Evolutionary conservation across 2,797 vertebrate genomes (phyloP).

Genomic region (Sebastes minor): DNA sequence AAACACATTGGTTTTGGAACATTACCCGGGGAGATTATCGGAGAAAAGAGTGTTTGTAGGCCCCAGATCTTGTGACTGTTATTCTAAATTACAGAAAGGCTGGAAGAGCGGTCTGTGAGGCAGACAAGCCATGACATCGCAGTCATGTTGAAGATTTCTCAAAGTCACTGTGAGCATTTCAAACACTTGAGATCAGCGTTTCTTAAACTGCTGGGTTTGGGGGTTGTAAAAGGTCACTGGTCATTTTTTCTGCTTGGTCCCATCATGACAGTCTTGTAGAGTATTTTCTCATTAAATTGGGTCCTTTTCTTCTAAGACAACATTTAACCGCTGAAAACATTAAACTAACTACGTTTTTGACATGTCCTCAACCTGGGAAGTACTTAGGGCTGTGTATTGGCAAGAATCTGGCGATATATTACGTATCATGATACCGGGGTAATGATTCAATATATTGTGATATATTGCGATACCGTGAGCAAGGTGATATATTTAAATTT

Average conservation of each 20-base stretch:
- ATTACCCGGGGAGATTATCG: slow-evolving; percentile 60
- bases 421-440: too few species aligned
- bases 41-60: slow-evolving; percentile 66
- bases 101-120: slow-evolving; percentile 42
- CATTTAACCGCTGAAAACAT: slow-evolving; percentile 7
- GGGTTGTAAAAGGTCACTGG: slow-evolving; percentile 26
- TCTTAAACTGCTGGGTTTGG: slow-evolving; percentile 13
- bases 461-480: too few species aligned
- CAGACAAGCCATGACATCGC: slow-evolving; percentile 49
- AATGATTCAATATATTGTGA: too few species aligned
- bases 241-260: slow-evolving; percentile 20
- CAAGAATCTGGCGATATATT: too few species aligned
- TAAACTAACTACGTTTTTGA: slow-evolving; percentile 2
- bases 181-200: slow-evolving; percentile 25
- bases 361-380: neutral
- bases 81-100: slow-evolving; percentile 58
- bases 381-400: too few species aligned
- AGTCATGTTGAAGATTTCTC: slow-evolving; percentile 46
- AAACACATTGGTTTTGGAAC: slow-evolving; percentile 76
- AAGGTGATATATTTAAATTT: too few species aligned
- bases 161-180: slow-evolving; percentile 28
- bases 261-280: neutral
- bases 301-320: slow-evolving; percentile 2
- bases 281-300: slow-evolving; percentile 29
- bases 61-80: slow-evolving; percentile 55